A percentile compares a stretch with the other conserved stretches of the same genome.
Conservation (phyloP, 2,888 invertebrate species). For the Philopedon plagiatum region DNA sequence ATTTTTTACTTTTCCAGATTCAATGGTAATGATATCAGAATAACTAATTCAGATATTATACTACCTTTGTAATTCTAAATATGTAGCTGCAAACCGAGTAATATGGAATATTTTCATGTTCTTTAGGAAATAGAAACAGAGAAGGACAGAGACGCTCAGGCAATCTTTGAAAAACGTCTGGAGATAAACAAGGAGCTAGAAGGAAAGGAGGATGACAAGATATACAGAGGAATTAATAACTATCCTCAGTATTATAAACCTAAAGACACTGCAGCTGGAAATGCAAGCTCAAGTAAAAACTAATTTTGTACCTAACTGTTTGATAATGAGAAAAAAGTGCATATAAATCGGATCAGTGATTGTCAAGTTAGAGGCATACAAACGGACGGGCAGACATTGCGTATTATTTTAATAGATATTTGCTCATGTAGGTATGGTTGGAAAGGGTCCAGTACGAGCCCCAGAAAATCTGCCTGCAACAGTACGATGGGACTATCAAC, state of each 20-base stretch:
- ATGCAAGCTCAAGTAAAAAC: slow-evolving; percentile 88
- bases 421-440: slow-evolving; percentile 76
- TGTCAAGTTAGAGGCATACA: too few species aligned
- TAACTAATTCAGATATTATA: too few species aligned
- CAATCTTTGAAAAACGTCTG: slow-evolving; percentile 93
- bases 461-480: slow-evolving; percentile 95
- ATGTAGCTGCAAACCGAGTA: too few species aligned
- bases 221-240: slow-evolving; percentile 95
- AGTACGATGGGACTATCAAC: slow-evolving; percentile 99
- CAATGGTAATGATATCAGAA: too few species aligned
- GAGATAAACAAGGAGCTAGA: slow-evolving; percentile 89
- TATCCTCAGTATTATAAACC: slow-evolving; percentile 96
- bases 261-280: slow-evolving; percentile 95
- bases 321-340: too few species aligned
- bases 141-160: slow-evolving; percentile 90
- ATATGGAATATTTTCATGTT: too few species aligned
- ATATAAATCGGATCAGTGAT: too few species aligned
- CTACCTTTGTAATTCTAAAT: too few species aligned
- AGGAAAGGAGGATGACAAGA: slow-evolving; percentile 92
- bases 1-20: too few species aligned
- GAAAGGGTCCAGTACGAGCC: slow-evolving; percentile 95
- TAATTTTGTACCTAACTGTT: too few species aligned
- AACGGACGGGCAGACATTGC: too few species aligned
- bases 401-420: too few species aligned
- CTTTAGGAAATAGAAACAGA: slow-evolving; percentile 90